Percentiles rank a stretch among this genome's conserved stretches.
These are phyloP conservation scores for Rutilus rutilus DNA, from an alignment of 2,113 vertebrate genomes.

Conservation along the genomic window DNA sequence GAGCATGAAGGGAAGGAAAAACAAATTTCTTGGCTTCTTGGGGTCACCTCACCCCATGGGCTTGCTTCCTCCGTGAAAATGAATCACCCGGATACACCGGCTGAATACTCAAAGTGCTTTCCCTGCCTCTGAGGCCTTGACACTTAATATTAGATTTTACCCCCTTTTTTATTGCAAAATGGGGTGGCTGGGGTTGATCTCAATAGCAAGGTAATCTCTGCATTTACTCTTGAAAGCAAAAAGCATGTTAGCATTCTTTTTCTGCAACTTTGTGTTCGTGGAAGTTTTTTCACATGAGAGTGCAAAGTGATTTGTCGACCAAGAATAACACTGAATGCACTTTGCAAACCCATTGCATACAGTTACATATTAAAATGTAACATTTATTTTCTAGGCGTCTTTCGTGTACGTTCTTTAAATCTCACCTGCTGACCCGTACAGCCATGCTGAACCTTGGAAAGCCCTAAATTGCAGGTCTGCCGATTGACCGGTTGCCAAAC, in stretches of 20 bases:
- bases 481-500: constrained; percentile 68
- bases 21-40: constrained; percentile 80
- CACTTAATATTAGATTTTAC: constrained; percentile 68
- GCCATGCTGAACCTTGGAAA: constrained; percentile 50
- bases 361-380: neutral
- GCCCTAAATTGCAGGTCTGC: constrained; percentile 62
- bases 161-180: constrained; percentile 59
- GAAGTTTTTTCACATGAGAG: constrained; percentile 26
- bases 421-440: constrained; percentile 36
- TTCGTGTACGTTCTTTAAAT: neutral
- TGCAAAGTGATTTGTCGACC: constrained; percentile 42
- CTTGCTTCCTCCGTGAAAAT: constrained; percentile 76
- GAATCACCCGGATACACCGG: constrained; percentile 79
- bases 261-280: constrained; percentile 54
- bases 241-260: constrained; percentile 64
- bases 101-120: constrained; percentile 69
- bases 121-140: constrained; percentile 62
- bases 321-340: constrained; percentile 59
- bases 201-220: constrained; percentile 60
- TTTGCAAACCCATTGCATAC: neutral
- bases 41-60: constrained; percentile 84
- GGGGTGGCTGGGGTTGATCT: constrained; percentile 59
- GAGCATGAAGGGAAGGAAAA: constrained; percentile 64
- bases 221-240: constrained; percentile 59
- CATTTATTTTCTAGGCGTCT: too few species aligned